Conservation (phyloP, 2,888 invertebrate genomes). For the Callyntrura sp. region DNA sequence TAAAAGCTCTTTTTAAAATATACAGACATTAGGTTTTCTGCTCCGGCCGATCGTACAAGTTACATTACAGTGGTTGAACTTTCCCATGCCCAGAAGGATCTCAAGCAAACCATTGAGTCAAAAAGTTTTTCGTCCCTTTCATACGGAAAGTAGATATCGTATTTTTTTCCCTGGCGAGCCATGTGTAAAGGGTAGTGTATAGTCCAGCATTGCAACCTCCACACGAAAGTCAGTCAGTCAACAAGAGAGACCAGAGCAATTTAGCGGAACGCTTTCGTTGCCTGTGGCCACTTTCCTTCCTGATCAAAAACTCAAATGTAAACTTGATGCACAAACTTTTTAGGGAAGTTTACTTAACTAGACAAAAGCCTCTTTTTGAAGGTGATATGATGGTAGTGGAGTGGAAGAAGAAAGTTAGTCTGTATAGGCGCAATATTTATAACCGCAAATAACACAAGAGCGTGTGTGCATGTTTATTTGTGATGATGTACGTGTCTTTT, state of each 20-base stretch:
- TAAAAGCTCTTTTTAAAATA: slow-evolving; percentile 39
- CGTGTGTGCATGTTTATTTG: background rate
- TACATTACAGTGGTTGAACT: background rate
- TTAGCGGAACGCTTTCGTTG: slow-evolving; percentile 74
- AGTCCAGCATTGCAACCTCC: slow-evolving; percentile 22
- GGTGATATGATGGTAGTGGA: slow-evolving; percentile 28
- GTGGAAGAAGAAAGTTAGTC: slow-evolving; percentile 17
- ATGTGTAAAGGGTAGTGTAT: background rate
- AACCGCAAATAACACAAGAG: background rate
- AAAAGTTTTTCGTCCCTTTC: background rate
- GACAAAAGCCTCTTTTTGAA: slow-evolving; percentile 31
- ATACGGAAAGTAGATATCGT: background rate
- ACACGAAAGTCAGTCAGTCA: slow-evolving; percentile 42
- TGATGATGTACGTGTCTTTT: background rate
- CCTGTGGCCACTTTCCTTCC: slow-evolving; percentile 77
- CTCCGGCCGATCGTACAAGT: background rate
- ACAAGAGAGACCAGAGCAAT: slow-evolving; percentile 64
- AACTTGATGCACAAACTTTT: slow-evolving; percentile 63
- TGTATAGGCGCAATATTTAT: slow-evolving; percentile 9
- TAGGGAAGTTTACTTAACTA: slow-evolving; percentile 64
- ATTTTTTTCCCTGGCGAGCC: background rate
- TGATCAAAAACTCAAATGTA: slow-evolving; percentile 74
- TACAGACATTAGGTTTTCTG: background rate
- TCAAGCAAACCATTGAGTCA: background rate
- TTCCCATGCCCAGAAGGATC: slow-evolving; percentile 26